phyloP scores from a whole-genome alignment of 1,140 invertebrate species.

The Aricia agestis region DNA sequence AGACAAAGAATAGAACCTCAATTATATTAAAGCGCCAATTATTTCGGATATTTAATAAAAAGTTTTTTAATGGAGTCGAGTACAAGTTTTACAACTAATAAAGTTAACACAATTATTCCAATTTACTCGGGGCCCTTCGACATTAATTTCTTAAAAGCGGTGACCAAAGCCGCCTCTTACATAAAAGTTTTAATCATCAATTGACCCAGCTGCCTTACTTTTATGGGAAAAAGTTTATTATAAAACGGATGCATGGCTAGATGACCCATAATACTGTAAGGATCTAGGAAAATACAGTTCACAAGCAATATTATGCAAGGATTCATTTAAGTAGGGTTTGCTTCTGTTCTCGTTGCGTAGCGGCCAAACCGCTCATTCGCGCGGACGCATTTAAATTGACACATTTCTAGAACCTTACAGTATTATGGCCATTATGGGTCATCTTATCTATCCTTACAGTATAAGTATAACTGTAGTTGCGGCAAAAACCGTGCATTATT shows the following conservation, averaged over 20 bases:
- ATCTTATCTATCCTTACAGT: no score
- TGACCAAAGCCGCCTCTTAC: not conserved
- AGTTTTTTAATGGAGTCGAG: not conserved
- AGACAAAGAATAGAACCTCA: not conserved
- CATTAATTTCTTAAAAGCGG: not conserved
- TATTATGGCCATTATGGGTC: no score
- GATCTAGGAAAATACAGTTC: not conserved
- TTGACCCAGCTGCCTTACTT: conserved; percentile 6
- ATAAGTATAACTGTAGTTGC: no score
- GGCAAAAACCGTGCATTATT: no score
- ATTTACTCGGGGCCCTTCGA: not conserved
- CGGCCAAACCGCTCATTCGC: no score
- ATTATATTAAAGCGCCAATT: not conserved
- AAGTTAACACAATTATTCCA: not conserved
- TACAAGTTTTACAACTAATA: not conserved
- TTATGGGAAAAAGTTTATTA: not conserved
- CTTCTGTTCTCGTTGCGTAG: no score
- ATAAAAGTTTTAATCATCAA: conserved; percentile 8
- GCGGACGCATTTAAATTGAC: no score
- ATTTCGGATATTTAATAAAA: not conserved
- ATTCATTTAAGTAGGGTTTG: no score
- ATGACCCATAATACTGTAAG: not conserved
- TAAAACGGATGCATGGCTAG: not conserved
- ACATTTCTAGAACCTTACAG: no score
- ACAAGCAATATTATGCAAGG: not conserved